Conservation (phyloP, 2,888 invertebrate genomes). For the Cerceris rybyensis region DNA sequence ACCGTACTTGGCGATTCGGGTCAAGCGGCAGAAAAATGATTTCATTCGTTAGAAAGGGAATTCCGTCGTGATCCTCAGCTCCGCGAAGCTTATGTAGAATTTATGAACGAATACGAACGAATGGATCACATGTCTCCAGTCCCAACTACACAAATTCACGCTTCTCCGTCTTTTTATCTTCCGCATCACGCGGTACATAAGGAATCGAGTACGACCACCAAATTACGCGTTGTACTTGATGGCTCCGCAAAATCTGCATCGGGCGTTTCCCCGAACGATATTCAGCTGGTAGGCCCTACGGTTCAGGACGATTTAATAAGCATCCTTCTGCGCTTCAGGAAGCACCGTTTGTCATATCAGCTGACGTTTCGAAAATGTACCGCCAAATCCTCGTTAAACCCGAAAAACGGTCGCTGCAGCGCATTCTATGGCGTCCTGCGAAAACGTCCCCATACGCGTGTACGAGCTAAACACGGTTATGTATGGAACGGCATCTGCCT, state of each 20-base stretch:
- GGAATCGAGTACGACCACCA: conserved; percentile 13
- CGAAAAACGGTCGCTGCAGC: not conserved
- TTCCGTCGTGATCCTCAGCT: not conserved
- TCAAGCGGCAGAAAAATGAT: not conserved
- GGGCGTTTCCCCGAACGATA: not conserved
- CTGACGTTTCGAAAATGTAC: conserved; percentile 15
- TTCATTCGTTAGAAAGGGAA: conserved; percentile 10
- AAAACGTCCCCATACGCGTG: not conserved
- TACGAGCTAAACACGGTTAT: not conserved
- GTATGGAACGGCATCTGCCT: conserved; percentile 13
- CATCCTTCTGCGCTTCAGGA: conserved; percentile 7
- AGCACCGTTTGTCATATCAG: conserved; percentile 7
- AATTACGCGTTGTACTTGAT: conserved; percentile 19
- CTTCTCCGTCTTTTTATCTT: not conserved
- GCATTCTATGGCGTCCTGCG: conserved; percentile 2
- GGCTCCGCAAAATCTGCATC: conserved; percentile 8
- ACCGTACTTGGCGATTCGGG: not conserved
- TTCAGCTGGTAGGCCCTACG: not conserved
- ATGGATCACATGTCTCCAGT: conserved; percentile 10
- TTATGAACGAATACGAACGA: conserved; percentile 8
- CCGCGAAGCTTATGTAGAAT: not conserved
- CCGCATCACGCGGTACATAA: conserved; percentile 24
- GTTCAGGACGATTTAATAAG: conserved; percentile 10
- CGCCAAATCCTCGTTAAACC: not conserved
- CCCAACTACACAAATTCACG: too few relatives aligned